Percentiles rank a stretch among this genome's conserved stretches.
phyloP scores from a whole-genome alignment of 35 echinoderm and acorn worm species.

The Lytechinus pictus region DNA sequence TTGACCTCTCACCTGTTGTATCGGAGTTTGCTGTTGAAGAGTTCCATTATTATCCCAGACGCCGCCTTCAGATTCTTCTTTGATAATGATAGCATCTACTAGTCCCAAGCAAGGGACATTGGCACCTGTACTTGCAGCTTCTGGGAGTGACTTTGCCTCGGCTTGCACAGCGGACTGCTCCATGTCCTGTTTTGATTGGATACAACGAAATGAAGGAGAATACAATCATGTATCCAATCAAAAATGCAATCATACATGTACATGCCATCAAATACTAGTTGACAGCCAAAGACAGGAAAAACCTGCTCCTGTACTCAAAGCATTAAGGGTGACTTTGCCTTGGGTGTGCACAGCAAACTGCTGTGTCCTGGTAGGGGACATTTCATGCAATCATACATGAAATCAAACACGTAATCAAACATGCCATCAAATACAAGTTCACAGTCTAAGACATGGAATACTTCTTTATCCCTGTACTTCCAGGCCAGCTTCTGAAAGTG shows the following conservation, averaged over 20 bases:
- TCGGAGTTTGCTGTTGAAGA: not conserved
- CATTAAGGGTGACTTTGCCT: not conserved
- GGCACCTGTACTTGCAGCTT: not conserved
- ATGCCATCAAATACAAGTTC: too few species aligned
- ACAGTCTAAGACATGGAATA: too few species aligned
- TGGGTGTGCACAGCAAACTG: not conserved
- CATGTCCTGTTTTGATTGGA: not conserved
- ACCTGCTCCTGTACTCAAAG: too few species aligned
- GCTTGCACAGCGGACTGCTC: constrained; percentile 40
- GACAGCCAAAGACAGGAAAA: not conserved
- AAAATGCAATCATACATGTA: not conserved
- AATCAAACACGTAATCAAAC: not conserved
- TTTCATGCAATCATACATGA: not conserved
- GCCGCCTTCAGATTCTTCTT: constrained; percentile 22
- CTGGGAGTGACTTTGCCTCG: constrained; percentile 24
- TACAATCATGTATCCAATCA: not conserved
- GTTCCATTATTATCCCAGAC: constrained; percentile 17
- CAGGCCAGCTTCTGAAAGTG: too few species aligned
- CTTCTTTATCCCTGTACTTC: too few species aligned
- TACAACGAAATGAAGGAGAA: not conserved
- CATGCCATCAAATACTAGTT: not conserved
- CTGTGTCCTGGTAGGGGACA: not conserved
- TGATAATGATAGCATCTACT: constrained; percentile 28
- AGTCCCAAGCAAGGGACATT: constrained; percentile 28
- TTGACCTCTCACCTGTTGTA: not conserved